Evolutionary conservation across 2,797 vertebrate genomes (phyloP).

Genomic region (Manis crassicaudata): DNA sequence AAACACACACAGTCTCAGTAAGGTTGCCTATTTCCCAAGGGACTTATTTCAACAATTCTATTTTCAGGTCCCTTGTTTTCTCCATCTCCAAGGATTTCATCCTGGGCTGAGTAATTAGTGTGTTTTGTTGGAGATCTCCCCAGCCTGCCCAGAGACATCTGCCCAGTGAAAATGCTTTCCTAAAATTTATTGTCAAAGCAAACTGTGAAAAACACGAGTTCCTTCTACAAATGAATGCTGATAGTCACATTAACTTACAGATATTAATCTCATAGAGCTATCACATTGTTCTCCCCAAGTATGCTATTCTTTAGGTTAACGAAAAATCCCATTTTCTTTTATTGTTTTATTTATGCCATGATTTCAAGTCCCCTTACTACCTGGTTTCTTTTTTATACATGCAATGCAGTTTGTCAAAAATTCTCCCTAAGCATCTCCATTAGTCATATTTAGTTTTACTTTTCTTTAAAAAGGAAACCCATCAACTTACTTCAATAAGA

Average conservation of each 20-base stretch:
- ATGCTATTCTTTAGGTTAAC: not conserved
- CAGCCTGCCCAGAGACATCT: not conserved
- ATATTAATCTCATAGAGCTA: not conserved
- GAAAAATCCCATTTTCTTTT: slow-evolving; percentile 43
- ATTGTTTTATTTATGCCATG: not conserved
- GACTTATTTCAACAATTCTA: slow-evolving; percentile 21
- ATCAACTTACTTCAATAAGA: slow-evolving; percentile 8
- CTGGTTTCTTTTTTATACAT: not conserved
- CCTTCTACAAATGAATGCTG: not conserved
- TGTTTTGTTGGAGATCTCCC: not conserved
- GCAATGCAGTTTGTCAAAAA: not conserved
- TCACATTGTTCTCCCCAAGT: not conserved
- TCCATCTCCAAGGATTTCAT: not conserved
- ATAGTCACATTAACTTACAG: not conserved
- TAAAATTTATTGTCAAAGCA: slow-evolving; percentile 36
- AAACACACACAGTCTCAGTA: not conserved
- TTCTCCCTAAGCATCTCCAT: not conserved
- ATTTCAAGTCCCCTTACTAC: slow-evolving; percentile 6
- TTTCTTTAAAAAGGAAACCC: slow-evolving; percentile 13
- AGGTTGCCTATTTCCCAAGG: not conserved
- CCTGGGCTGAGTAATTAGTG: not conserved
- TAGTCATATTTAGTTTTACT: slow-evolving; percentile 23
- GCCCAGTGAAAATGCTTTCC: slow-evolving; percentile 21
- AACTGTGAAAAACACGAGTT: not conserved
- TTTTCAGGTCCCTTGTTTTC: not conserved